Conservation (phyloP, 2,113 vertebrate species). For the Rhinogobius similis region DNA sequence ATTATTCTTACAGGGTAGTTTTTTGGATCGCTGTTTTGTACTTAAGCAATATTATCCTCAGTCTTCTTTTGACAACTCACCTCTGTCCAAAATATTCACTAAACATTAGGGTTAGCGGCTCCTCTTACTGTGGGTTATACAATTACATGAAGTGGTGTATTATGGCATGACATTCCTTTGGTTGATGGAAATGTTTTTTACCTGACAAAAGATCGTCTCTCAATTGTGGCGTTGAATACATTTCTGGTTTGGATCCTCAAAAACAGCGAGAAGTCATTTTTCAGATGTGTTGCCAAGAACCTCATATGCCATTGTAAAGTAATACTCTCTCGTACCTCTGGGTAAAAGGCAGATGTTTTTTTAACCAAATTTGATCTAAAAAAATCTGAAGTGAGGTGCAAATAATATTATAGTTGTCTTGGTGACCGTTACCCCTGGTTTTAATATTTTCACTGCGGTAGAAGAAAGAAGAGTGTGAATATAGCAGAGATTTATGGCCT, state of each 20-base stretch:
- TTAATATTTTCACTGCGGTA: conserved; percentile 29
- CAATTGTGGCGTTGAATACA: background rate
- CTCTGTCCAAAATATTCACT: conserved; percentile 4
- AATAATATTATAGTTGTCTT: background rate
- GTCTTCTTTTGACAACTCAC: background rate
- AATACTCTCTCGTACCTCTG: conserved; percentile 1
- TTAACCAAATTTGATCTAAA: conserved; percentile 10
- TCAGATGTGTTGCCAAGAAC: conserved; percentile 1
- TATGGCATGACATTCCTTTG: background rate
- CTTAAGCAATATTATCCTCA: background rate
- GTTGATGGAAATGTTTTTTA: conserved; percentile 4
- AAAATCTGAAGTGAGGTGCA: background rate
- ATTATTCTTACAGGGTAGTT: no score
- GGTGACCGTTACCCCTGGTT: background rate
- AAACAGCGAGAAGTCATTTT: background rate
- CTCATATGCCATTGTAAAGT: background rate
- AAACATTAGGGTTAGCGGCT: conserved; percentile 16
- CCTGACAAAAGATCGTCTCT: conserved; percentile 2
- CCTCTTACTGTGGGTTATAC: background rate
- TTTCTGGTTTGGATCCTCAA: background rate
- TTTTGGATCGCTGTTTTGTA: background rate
- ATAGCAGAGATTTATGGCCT: background rate
- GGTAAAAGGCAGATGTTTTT: background rate
- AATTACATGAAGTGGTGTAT: background rate
- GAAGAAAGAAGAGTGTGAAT: background rate